A percentile compares a stretch with the other conserved stretches of the same genome.
phyloP scores from a whole-genome alignment of 2,888 invertebrate species.

The Lepidonotus clava region DNA sequence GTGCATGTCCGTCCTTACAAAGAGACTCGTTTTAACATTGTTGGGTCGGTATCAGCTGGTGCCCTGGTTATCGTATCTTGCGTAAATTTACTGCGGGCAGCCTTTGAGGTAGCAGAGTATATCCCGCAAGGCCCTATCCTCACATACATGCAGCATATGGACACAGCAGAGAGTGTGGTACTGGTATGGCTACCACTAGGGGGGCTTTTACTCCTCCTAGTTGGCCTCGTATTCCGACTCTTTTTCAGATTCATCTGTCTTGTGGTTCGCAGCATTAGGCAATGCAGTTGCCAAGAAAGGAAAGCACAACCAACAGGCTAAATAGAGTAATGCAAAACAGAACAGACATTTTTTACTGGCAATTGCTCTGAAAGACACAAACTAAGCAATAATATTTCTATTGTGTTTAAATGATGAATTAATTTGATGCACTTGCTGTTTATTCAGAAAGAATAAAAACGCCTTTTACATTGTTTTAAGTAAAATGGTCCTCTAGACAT shows the following conservation, averaged over 20 bases:
- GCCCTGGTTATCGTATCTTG: not conserved
- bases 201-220: not conserved
- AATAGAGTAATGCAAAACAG: too few species aligned
- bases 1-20: constrained; percentile 30
- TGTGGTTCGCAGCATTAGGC: not conserved
- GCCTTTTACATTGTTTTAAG: too few species aligned
- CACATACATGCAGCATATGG: not conserved
- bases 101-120: constrained; percentile 46
- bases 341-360: too few species aligned
- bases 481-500: too few species aligned
- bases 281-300: too few species aligned
- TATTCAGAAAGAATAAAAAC: too few species aligned
- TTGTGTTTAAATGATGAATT: too few species aligned
- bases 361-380: too few species aligned
- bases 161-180: constrained; percentile 18
- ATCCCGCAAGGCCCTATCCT: constrained; percentile 13
- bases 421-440: too few species aligned
- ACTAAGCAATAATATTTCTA: too few species aligned
- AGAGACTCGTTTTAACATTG: constrained; percentile 7
- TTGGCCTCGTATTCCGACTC: not conserved
- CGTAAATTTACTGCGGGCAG: constrained; percentile 24
- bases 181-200: constrained; percentile 39
- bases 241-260: not conserved
- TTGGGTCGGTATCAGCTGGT: not conserved
- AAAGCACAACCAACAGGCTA: too few species aligned